phyloP scores from a whole-genome alignment of 2,888 invertebrate genomes.

The Margaritifera margaritifera region DNA sequence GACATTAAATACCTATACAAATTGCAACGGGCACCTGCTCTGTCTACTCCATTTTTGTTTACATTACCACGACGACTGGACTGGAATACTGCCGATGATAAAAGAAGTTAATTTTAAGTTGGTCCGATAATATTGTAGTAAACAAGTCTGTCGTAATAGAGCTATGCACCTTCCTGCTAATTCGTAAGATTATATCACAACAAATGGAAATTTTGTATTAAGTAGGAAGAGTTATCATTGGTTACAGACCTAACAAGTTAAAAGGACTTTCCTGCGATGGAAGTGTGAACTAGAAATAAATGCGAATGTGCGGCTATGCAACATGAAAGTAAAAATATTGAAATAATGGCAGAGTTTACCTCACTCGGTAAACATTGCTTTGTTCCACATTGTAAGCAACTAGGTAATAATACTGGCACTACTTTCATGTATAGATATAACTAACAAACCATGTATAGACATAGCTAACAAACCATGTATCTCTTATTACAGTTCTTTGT shows the following conservation, averaged over 20 bases:
- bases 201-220: conserved; percentile 16
- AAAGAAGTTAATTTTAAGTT: no score
- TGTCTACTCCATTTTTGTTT: conserved; percentile 1
- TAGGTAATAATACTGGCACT: conserved; percentile 35
- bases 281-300: no score
- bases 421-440: no score
- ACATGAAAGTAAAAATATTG: neutral
- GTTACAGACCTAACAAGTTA: no score
- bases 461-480: no score
- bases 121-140: no score
- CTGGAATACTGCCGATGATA: neutral
- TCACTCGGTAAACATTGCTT: conserved; percentile 60
- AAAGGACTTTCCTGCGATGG: no score
- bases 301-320: conserved; percentile 3
- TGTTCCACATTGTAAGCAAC: conserved; percentile 48
- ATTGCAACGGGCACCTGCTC: conserved; percentile 26
- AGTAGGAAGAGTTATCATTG: neutral
- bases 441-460: no score
- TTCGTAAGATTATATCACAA: conserved; percentile 16
- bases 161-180: neutral
- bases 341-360: conserved; percentile 60
- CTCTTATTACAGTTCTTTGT: no score
- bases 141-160: no score
- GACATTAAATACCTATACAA: conserved; percentile 9
- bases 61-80: neutral